Conservation (phyloP, 2,113 vertebrate species). For the Syngnathus scovelli region DNA sequence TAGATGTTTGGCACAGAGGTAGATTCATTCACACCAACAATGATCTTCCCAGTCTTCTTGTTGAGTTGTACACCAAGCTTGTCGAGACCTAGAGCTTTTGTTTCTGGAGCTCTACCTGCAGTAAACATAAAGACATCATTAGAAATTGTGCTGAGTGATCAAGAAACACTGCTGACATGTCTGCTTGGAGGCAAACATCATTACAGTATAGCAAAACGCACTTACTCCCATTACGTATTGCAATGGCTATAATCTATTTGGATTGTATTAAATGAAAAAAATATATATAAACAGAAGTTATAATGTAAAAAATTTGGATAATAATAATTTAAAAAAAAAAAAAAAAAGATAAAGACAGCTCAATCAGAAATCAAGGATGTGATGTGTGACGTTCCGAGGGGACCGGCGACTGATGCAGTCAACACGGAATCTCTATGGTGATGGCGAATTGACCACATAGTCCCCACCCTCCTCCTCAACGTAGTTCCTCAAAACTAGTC, state of each 20-base stretch:
- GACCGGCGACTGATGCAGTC: slow-evolving; percentile 76
- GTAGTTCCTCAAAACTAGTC: slow-evolving; percentile 49
- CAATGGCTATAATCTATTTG: background rate
- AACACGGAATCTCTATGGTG: slow-evolving; percentile 60
- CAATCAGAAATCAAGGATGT: slow-evolving; percentile 61
- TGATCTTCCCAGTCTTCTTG: slow-evolving; percentile 78
- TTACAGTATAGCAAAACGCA: background rate
- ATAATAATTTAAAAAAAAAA: background rate
- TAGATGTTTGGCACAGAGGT: slow-evolving; percentile 85
- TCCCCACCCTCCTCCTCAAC: slow-evolving; percentile 35
- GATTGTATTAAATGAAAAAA: background rate
- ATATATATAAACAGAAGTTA: background rate
- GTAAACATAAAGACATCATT: slow-evolving; percentile 14
- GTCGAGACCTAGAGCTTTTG: slow-evolving; percentile 74
- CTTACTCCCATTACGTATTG: background rate
- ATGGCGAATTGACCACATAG: slow-evolving; percentile 34
- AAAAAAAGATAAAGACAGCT: background rate
- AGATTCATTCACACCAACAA: slow-evolving; percentile 77
- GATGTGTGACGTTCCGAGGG: slow-evolving; percentile 79
- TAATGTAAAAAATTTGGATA: background rate
- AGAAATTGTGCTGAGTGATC: slow-evolving; percentile 1
- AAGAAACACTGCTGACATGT: background rate
- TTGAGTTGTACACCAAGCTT: slow-evolving; percentile 73
- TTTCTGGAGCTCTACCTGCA: slow-evolving; percentile 83
- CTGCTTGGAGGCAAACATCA: background rate